Conservation (phyloP, 2,797 vertebrate species). For the Hoplostethus atlanticus region DNA sequence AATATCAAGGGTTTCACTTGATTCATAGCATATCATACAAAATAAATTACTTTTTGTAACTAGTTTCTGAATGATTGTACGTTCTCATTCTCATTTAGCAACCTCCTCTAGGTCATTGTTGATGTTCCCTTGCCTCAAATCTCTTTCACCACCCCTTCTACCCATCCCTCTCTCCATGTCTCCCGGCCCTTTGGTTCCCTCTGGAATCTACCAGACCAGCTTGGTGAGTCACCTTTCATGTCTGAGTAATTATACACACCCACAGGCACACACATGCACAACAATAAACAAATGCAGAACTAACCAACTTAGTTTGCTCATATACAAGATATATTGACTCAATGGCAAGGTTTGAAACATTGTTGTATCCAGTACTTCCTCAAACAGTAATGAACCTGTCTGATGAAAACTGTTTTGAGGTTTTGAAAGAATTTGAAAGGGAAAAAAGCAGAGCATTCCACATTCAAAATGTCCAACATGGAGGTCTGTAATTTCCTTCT, state of each 20-base stretch:
- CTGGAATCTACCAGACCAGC: no score
- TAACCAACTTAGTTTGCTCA: slow-evolving; percentile 36
- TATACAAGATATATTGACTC: slow-evolving; percentile 23
- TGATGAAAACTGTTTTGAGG: neutral
- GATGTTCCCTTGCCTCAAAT: slow-evolving; percentile 36
- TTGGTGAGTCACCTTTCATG: slow-evolving; percentile 74
- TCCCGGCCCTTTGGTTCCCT: no score
- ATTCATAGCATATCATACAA: no score
- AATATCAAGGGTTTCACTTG: no score
- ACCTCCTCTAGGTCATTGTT: slow-evolving; percentile 30
- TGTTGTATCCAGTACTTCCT: no score
- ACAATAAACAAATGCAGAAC: slow-evolving; percentile 36
- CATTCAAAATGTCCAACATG: neutral
- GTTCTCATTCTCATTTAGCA: slow-evolving; percentile 27
- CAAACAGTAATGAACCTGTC: neutral
- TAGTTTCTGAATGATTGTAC: slow-evolving; percentile 9
- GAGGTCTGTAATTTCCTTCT: neutral
- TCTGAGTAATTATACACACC: slow-evolving; percentile 71
- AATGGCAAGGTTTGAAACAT: neutral
- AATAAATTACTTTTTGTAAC: no score
- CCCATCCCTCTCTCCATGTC: slow-evolving; percentile 22
- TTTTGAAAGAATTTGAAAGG: no score
- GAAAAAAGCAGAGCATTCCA: neutral
- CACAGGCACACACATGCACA: slow-evolving; percentile 47
- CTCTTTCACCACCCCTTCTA: slow-evolving; percentile 16